Base-by-base conservation (phyloP, 1,140 invertebrate genomes). In the Yoshiicerus persimilis region DNA sequence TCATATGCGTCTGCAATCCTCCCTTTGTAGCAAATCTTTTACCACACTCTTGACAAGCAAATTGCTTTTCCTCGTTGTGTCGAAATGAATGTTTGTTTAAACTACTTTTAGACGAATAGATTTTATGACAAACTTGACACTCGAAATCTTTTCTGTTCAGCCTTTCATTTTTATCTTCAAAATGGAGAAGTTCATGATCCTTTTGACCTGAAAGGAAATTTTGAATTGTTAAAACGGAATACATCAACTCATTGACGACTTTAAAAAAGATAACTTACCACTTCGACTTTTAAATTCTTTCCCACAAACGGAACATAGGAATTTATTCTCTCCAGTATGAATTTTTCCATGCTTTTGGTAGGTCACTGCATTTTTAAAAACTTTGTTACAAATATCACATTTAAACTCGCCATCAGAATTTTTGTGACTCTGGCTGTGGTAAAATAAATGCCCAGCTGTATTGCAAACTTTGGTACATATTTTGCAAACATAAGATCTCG, bases 291-390 rank as follows among this genome's bases (percentile, higher is more conserved):
- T 85, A 13, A 47, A 85, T 13, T 30, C 41, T 25, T 85, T 85
- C 13, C 56, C 84, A 27, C 84, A 85, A 3, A 56, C 16, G 32
- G 84, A 47, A 23, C 84, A 85, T 9, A 64, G n/a, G n/a, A 85
- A 85, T n/a, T 47, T 47, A 25, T 32, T 30, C 30, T 56, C 84
- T 47, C 84, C 41, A 0, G 41, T 47, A 9, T 85, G 84, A 30
- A 64, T 30, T 47, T 20, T 25, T 1, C 27, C 56, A 30, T 85
- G 84, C 16, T 30, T 85, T 25, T 85, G 84, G 39, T 25, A 64
- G 27, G 84, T 64, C n/a, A 80, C 75, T n/a, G 75, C 30, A 36
- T 80, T 80, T 80, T 80, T 80, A 38, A 80, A 80, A 23, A 80
- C 9, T 38, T 80, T 80, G 16, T 23, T 32, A 10, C 70, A 77